phyloP scores from a whole-genome alignment of 2,888 invertebrate genomes.

The Papilio protenor region DNA sequence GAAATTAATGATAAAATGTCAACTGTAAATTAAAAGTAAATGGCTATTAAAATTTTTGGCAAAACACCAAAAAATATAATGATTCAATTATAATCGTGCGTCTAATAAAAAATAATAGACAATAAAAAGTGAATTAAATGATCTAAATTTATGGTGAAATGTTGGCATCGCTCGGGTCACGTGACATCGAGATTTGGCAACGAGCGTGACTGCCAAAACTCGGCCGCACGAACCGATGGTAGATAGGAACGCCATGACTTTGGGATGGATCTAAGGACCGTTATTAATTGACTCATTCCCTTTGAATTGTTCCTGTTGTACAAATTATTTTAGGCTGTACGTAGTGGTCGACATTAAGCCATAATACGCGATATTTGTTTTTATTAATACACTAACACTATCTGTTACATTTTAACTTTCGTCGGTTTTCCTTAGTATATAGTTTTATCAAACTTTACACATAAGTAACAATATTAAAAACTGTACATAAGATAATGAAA shows the following conservation, averaged over 20 bases:
- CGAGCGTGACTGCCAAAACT: slow-evolving; percentile 33
- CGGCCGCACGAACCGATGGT: slow-evolving; percentile 51
- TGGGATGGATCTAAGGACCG: slow-evolving; percentile 36
- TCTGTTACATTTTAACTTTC: not conserved
- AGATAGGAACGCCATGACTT: slow-evolving; percentile 58
- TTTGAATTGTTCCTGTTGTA: not conserved
- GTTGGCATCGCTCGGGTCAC: not conserved
- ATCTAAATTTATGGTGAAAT: slow-evolving; percentile 30
- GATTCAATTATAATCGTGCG: slow-evolving; percentile 9
- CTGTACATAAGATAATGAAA: not conserved
- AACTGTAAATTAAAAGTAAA: slow-evolving; percentile 29
- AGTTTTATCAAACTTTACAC: not conserved
- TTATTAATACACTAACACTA: not conserved
- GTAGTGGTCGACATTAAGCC: not conserved
- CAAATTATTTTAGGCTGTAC: not conserved
- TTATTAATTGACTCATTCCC: not conserved
- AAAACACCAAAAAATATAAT: slow-evolving; percentile 23
- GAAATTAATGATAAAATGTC: slow-evolving; percentile 18
- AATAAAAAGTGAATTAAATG: slow-evolving; percentile 3
- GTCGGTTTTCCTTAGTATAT: not conserved
- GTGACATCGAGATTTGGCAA: slow-evolving; percentile 24
- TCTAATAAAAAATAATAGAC: slow-evolving; percentile 4
- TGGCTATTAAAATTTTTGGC: slow-evolving; percentile 17
- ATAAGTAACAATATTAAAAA: not conserved
- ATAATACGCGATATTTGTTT: not conserved